Percentiles rank a stretch among this genome's conserved stretches.
Evolutionary conservation across 2,888 invertebrate species (phyloP).

Genomic region (Oligia strigilis): DNA sequence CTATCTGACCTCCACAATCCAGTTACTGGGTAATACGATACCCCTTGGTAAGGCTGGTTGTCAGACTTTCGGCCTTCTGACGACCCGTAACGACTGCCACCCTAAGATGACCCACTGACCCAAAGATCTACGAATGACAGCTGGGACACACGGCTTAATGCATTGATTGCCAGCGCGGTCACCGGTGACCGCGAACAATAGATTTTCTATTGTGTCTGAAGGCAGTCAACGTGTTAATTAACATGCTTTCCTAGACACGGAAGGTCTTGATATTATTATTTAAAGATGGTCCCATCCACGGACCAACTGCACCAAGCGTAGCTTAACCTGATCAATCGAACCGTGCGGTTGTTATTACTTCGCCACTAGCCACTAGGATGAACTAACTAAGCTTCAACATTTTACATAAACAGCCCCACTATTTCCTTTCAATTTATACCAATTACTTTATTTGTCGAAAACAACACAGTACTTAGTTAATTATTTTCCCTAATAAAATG

Average conservation of each 20-base stretch:
- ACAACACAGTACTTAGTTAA: neutral
- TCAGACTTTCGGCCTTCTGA: neutral
- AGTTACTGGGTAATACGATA: neutral
- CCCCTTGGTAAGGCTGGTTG: neutral
- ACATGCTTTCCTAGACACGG: too few relatives aligned
- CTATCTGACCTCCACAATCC: neutral
- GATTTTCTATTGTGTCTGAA: too few relatives aligned
- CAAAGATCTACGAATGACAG: neutral
- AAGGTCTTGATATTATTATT: neutral
- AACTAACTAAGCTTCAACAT: too few relatives aligned
- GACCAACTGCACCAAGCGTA: too few relatives aligned
- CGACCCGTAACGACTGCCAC: neutral
- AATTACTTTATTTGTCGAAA: neutral
- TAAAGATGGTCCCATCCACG: neutral
- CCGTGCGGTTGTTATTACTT: too few relatives aligned
- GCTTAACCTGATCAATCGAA: neutral
- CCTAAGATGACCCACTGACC: too few relatives aligned
- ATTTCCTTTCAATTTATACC: neutral
- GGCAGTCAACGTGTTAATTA: too few relatives aligned
- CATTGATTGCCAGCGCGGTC: too few relatives aligned
- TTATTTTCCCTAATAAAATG: neutral
- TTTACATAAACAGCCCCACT: neutral
- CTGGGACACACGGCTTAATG: too few relatives aligned
- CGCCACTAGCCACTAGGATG: too few relatives aligned
- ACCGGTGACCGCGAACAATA: too few relatives aligned